Conservation (phyloP, 1,140 invertebrate genomes). For the Magallana angulata region DNA sequence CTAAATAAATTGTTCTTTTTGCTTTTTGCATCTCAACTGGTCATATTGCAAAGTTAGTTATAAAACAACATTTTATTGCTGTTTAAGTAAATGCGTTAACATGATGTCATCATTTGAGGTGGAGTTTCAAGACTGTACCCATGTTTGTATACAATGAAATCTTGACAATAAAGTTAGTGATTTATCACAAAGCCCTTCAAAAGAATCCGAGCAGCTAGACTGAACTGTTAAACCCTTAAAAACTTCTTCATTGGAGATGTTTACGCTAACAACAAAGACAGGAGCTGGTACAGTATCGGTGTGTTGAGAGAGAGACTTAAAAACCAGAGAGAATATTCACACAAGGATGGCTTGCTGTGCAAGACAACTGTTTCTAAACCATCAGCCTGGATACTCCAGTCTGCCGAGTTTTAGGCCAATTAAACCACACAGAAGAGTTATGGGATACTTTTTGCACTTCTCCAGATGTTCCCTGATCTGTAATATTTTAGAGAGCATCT, state of each 20-base stretch:
- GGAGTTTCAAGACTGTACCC: neutral
- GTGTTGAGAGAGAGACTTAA: slow-evolving; percentile 6
- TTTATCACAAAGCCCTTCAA: slow-evolving; percentile 19
- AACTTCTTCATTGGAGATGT: slow-evolving; percentile 35
- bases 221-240: slow-evolving; percentile 32
- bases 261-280: slow-evolving; percentile 29
- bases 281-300: slow-evolving; percentile 6
- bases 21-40: neutral
- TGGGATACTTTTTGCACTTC: slow-evolving; percentile 7
- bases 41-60: slow-evolving; percentile 1
- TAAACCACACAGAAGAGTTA: slow-evolving; percentile 17
- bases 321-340: neutral
- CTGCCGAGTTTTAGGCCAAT: slow-evolving; percentile 19
- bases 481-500: slow-evolving; percentile 31
- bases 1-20: slow-evolving; percentile 22
- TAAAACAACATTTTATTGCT: neutral
- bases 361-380: slow-evolving; percentile 15
- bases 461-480: neutral
- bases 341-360: slow-evolving; percentile 25
- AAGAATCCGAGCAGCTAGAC: neutral
- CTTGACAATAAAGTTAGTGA: slow-evolving; percentile 16
- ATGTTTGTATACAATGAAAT: neutral
- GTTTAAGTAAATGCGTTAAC: neutral
- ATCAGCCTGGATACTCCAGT: neutral
- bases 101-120: neutral